Percentiles rank a stretch among this genome's conserved stretches.
phyloP scores from a whole-genome alignment of 2,797 vertebrate species.

The Spinibarbus caldwelli region DNA sequence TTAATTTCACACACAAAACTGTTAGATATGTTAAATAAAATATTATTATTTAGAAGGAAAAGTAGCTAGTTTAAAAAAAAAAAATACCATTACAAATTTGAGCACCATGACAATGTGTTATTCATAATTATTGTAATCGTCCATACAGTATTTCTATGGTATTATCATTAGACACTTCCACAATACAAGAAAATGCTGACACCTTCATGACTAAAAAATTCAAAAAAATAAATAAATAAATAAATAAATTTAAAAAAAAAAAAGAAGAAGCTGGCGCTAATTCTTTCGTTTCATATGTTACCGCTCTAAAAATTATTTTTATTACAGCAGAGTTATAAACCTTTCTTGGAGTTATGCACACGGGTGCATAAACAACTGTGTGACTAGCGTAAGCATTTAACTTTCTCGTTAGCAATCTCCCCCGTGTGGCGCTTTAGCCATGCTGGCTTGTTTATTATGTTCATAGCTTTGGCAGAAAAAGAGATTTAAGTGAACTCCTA shows the following conservation, averaged over 20 bases:
- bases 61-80: background rate
- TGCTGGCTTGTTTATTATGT: slow-evolving; percentile 99
- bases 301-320: background rate
- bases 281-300: background rate
- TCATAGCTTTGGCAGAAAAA: slow-evolving; percentile 88
- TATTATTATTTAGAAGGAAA: background rate
- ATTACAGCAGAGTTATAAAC: slow-evolving; percentile 6
- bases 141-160: background rate
- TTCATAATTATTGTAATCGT: background rate
- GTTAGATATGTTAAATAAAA: background rate
- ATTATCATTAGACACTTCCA: background rate
- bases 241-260: too few species aligned
- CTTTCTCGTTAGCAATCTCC: slow-evolving; percentile 95
- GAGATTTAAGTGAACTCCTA: slow-evolving; percentile 98
- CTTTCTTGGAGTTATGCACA: slow-evolving; percentile 45
- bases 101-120: background rate
- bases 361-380: slow-evolving; percentile 88
- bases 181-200: background rate
- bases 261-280: background rate
- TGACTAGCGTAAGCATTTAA: slow-evolving; percentile 94
- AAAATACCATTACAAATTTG: background rate
- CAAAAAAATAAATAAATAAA: too few species aligned
- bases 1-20: background rate
- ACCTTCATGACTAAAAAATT: background rate
- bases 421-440: slow-evolving; percentile 95